Evolutionary conservation across 37 sponge, comb jelly and placozoan species (phyloP).

Genomic region (Oopsacas minuta): DNA sequence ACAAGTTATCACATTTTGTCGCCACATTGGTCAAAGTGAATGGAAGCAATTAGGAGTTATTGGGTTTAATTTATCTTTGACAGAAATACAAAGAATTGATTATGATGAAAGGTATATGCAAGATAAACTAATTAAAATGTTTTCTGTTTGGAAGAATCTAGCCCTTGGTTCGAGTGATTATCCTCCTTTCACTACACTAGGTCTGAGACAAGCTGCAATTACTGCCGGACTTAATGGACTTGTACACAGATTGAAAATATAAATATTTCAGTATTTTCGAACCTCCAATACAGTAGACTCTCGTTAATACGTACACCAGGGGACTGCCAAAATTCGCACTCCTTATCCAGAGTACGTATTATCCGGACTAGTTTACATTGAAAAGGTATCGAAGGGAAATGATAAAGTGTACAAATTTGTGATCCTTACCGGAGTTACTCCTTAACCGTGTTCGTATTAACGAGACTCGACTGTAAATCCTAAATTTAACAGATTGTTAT

Average conservation of each 20-base stretch:
- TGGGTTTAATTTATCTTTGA: background rate
- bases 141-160: background rate
- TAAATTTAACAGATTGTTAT: too few species aligned
- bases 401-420: too few species aligned
- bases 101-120: background rate
- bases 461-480: too few species aligned
- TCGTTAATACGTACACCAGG: too few species aligned
- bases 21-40: background rate
- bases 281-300: too few species aligned
- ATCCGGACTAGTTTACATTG: too few species aligned
- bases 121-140: background rate
- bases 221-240: background rate
- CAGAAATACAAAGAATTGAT: background rate
- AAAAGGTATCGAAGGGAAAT: too few species aligned
- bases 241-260: background rate
- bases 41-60: background rate
- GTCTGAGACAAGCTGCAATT: background rate
- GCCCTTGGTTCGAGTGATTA: background rate
- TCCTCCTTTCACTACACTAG: background rate
- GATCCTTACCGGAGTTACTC: too few species aligned
- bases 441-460: too few species aligned
- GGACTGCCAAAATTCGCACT: too few species aligned
- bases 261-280: too few species aligned
- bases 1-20: background rate
- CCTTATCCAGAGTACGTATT: too few species aligned